These are phyloP conservation scores for Tragelaphus strepsiceros DNA, from an alignment of 2,113 vertebrate species.

Conservation along the genomic window DNA sequence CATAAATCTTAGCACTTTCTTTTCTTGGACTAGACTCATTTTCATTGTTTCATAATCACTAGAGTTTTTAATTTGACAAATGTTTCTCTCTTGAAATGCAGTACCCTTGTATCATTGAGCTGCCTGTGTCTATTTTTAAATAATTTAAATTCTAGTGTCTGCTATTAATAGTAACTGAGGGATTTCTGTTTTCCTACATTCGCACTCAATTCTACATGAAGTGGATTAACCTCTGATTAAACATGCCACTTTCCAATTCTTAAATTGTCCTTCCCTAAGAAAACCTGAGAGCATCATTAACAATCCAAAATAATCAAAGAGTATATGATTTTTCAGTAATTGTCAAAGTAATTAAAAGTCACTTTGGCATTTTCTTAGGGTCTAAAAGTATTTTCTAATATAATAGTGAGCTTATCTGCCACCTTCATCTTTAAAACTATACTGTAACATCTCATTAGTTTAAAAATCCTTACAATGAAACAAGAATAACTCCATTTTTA, in stretches of 20 bases:
- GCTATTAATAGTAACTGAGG: neutral
- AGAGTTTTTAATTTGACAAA: neutral
- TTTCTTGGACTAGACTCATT: neutral
- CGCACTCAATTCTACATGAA: neutral
- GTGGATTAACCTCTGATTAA: conserved; percentile 20
- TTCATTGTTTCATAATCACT: neutral
- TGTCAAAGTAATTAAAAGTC: conserved; percentile 5
- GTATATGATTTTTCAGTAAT: conserved; percentile 17
- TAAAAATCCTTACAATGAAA: conserved; percentile 1
- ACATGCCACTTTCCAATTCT: neutral
- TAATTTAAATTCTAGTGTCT: neutral
- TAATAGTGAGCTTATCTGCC: neutral
- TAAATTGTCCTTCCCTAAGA: neutral
- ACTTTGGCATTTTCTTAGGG: neutral
- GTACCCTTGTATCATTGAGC: neutral
- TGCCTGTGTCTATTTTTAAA: neutral
- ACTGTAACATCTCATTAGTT: neutral
- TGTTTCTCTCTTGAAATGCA: neutral
- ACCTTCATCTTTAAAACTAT: conserved; percentile 10
- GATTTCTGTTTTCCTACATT: neutral
- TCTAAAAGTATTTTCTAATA: conserved; percentile 22
- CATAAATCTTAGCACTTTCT: neutral
- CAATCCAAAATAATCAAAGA: conserved; percentile 21
- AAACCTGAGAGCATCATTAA: neutral
- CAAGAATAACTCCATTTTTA: conserved; percentile 19